Evolutionary conservation across 2,113 vertebrate genomes (phyloP), one percentile per base, ranked within the genome.

Genomic region (Seriola aureovittata): DNA sequence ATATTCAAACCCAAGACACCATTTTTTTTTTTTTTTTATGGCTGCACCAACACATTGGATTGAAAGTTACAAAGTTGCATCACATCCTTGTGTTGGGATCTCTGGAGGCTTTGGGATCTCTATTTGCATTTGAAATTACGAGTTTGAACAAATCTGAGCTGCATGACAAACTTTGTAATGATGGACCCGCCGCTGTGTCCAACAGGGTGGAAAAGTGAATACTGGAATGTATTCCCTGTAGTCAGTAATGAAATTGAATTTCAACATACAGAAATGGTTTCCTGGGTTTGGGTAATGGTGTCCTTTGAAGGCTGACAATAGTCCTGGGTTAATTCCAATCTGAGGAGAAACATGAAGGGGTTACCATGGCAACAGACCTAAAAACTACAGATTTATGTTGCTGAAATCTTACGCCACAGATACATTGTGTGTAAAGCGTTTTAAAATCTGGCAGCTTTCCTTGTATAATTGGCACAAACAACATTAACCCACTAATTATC

Each of bases 241-340:
- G 25, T 60, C 52, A 71, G 68, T 72, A 73, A 67, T 69, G 34
- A 78, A 73, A 82, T 23, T 25, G 19, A 55, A 88, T 77, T 59
- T 42, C 25, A 82, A 96, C 98, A 25, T 96, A 99, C 98, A 99
- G 88, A 99, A 99, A 91, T 99, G 98, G 92, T 99, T 99, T 91
- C 98, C 98, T 90, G 98, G 98, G 93, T 98, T 98, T 42, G 98
- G 98, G 83, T 99, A 99, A 93, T 99, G 98, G 89, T 97, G 98
- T 77, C 98, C 98, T 96, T 99, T 99, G 93, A 96, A 99, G 80
- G 98, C 98, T 84, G 98, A 98, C 96, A 99, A 93, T 46, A 99
- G 95, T 89, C 98, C 98, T 9, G 98, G 98, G 84, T 99, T 99
- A 91, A 99, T 99, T 86, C 98, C 98, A 91, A 99, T 97, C 98